Base-by-base conservation (phyloP, 2,888 invertebrate genomes). In the Dynastes maya region DNA sequence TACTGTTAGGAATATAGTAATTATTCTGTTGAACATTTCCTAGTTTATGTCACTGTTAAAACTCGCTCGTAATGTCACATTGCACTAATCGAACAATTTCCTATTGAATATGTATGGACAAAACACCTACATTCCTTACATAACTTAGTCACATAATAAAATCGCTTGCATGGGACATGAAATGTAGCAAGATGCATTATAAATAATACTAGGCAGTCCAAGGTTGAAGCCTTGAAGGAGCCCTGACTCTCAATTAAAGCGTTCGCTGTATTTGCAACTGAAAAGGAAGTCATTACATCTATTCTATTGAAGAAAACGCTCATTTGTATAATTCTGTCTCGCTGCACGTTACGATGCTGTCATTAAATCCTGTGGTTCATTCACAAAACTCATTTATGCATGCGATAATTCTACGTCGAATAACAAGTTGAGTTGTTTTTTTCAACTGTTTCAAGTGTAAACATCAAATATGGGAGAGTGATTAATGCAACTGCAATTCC, bases 171-270 rank as follows among this genome's bases (percentile, higher is more conserved):
- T 13, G 29, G 63, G 6, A 29, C 63, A 27, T 29, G 29, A 8
- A 67, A 49, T 67, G 67, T 49, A 22, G 49, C 49, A 67, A 49
- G 67, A 67, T 49, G 49, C 49, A 49, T 6, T 67, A 67, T 67
- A 45, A 67, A 67, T 67, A 67, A 67, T 67, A 49, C 16, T 16
- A 32, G 1, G 49, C 67, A 16, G 22, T 45, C 67, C 67, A 67
- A 67, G 67, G 67, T 67, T 67, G 49, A 8, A 67, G 32, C 67
- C 67, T 67, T 49, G 49, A 22, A 27, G 49, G 45, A 67, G 67
- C 67, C 67, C 67, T 67, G 67, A 67, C 67, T 67, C 45, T 40
- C 49, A 45, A 67, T 67, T 67, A 32, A 27, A 67, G 22, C 45
- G 27, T 9, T 27, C 16, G 49, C 11, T 9, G 49, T 63, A 32